Evolutionary conservation across 2,113 vertebrate genomes (phyloP).

Genomic region (Coptodon bakossiorum): DNA sequence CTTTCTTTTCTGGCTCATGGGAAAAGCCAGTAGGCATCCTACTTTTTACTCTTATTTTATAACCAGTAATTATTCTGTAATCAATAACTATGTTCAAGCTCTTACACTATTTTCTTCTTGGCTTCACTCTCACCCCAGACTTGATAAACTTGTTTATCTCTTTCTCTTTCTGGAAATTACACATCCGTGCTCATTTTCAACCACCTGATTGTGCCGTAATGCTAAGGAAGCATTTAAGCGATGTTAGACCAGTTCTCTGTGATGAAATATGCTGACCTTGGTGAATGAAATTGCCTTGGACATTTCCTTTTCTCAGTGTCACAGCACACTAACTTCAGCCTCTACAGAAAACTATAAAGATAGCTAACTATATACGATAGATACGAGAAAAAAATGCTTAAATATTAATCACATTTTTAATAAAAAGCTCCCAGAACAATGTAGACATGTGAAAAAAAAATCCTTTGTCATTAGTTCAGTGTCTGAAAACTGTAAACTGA

Average conservation of each 20-base stretch:
- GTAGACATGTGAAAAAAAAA: background rate
- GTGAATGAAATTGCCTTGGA: background rate
- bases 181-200: background rate
- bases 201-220: background rate
- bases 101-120: background rate
- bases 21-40: background rate
- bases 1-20: background rate
- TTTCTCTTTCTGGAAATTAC: background rate
- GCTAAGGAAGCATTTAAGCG: background rate
- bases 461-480: background rate
- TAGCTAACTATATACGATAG: background rate
- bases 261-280: constrained; percentile 25
- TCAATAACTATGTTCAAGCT: background rate
- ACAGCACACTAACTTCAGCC: background rate
- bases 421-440: background rate
- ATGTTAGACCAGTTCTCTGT: background rate
- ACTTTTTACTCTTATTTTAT: background rate
- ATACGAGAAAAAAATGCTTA: background rate
- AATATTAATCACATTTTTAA: background rate
- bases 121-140: background rate
- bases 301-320: constrained; percentile 44
- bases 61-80: background rate
- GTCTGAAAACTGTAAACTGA: background rate
- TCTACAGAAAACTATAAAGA: background rate
- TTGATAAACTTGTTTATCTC: background rate